Conservation (phyloP, 2,888 invertebrate genomes). For the Cephus spinipes region DNA sequence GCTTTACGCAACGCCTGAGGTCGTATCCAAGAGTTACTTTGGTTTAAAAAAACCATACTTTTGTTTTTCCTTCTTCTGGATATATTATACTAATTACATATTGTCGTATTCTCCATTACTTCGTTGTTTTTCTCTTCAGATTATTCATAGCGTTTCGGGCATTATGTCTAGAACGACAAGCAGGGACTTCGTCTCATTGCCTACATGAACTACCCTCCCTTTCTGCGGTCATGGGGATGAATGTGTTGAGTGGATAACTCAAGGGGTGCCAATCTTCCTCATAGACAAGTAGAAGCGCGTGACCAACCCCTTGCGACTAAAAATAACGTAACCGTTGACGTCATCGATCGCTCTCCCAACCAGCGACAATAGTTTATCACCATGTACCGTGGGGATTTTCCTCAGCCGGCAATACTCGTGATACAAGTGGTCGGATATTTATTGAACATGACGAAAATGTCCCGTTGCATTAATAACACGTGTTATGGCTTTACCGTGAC, state of each 20-base stretch:
- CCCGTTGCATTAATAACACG: slow-evolving; percentile 37
- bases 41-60: too few species aligned
- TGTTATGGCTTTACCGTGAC: slow-evolving; percentile 15
- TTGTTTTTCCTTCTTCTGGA: too few species aligned
- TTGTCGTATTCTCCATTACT: too few species aligned
- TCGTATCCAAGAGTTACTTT: too few species aligned
- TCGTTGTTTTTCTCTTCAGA: too few species aligned
- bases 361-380: slow-evolving; percentile 33
- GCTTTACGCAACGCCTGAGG: too few species aligned
- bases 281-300: too few species aligned
- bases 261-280: slow-evolving; percentile 35
- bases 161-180: too few species aligned
- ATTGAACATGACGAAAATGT: slow-evolving; percentile 18
- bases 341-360: slow-evolving; percentile 48
- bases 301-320: slow-evolving; percentile 32
- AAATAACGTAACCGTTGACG: slow-evolving; percentile 52
- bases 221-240: slow-evolving; percentile 40
- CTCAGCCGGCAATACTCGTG: neutral
- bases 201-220: neutral
- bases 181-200: neutral
- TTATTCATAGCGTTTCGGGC: too few species aligned
- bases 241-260: slow-evolving; percentile 43
- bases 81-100: too few species aligned
- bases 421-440: neutral
- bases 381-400: neutral